Percentiles rank a stretch among this genome's conserved stretches.
Conservation (phyloP, 2,113 vertebrate species). For the Brachionichthys hirsutus region DNA sequence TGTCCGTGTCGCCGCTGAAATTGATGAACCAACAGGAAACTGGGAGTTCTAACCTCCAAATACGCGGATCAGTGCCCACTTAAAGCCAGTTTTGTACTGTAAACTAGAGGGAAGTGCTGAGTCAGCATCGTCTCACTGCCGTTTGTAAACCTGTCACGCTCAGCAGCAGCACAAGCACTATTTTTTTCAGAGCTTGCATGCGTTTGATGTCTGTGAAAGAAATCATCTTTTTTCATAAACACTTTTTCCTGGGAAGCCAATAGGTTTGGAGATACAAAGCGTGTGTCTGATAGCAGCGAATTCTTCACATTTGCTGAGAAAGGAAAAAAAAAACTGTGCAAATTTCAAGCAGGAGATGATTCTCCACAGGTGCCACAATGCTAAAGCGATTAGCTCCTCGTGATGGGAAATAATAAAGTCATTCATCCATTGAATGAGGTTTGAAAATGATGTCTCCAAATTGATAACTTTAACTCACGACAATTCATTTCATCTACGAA, state of each 20-base stretch:
- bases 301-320: slow-evolving; percentile 20
- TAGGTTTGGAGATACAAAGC: neutral
- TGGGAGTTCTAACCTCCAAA: slow-evolving; percentile 36
- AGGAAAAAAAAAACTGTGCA: slow-evolving; percentile 11
- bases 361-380: neutral
- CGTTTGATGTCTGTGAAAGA: too few relatives aligned
- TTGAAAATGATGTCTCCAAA: slow-evolving; percentile 24
- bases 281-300: neutral
- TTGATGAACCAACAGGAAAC: slow-evolving; percentile 53
- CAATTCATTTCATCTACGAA: slow-evolving; percentile 11
- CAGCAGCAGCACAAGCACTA: slow-evolving; percentile 6
- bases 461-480: slow-evolving; percentile 29
- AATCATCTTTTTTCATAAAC: neutral
- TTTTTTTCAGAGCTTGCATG: neutral
- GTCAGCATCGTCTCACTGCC: slow-evolving; percentile 32
- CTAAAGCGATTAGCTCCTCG: slow-evolving; percentile 21
- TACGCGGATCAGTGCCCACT: slow-evolving; percentile 39
- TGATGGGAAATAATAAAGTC: slow-evolving; percentile 13
- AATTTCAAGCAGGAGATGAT: slow-evolving; percentile 19
- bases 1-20: slow-evolving; percentile 34
- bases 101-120: slow-evolving; percentile 42
- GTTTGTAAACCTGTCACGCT: slow-evolving; percentile 21
- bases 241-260: neutral
- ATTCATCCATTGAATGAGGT: slow-evolving; percentile 24
- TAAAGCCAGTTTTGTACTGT: slow-evolving; percentile 36